phyloP scores from a whole-genome alignment of 2,888 invertebrate species.

The Lasioglossum marginatum region DNA sequence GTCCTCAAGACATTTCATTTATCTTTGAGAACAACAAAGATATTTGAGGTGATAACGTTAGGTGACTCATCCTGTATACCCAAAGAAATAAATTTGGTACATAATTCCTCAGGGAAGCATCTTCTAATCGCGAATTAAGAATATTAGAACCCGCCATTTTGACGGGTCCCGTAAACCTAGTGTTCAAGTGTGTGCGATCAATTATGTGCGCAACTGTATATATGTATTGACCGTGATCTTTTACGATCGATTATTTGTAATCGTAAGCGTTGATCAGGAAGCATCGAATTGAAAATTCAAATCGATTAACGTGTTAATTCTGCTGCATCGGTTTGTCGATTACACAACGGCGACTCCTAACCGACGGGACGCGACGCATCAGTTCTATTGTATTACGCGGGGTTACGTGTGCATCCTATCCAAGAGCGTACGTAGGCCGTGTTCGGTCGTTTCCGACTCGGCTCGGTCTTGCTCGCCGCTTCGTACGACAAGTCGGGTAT shows the following conservation, averaged over 20 bases:
- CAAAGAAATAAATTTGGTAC: too few species aligned
- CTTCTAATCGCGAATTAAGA: too few species aligned
- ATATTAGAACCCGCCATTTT: too few species aligned
- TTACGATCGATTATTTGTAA: not conserved
- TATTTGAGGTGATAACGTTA: too few species aligned
- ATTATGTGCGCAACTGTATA: too few species aligned
- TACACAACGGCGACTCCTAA: slow-evolving; percentile 51
- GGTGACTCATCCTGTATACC: too few species aligned
- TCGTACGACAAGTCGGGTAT: slow-evolving; percentile 60
- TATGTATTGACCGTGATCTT: not conserved
- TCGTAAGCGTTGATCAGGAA: not conserved
- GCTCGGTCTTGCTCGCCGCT: slow-evolving; percentile 49
- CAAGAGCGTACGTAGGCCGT: slow-evolving; percentile 39
- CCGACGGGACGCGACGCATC: slow-evolving; percentile 22
- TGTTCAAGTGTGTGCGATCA: too few species aligned
- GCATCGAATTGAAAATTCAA: not conserved
- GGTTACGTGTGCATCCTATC: slow-evolving; percentile 49
- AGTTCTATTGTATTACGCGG: slow-evolving; percentile 54
- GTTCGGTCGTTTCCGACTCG: slow-evolving; percentile 46
- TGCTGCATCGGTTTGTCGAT: slow-evolving; percentile 44
- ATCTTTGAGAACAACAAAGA: too few species aligned
- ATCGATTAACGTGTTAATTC: slow-evolving; percentile 14
- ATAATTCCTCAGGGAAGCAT: too few species aligned
- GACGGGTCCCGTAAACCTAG: too few species aligned
- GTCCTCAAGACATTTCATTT: too few species aligned